phyloP scores from a whole-genome alignment of 2,888 invertebrate species.

The Sphaeridia pumilis region DNA sequence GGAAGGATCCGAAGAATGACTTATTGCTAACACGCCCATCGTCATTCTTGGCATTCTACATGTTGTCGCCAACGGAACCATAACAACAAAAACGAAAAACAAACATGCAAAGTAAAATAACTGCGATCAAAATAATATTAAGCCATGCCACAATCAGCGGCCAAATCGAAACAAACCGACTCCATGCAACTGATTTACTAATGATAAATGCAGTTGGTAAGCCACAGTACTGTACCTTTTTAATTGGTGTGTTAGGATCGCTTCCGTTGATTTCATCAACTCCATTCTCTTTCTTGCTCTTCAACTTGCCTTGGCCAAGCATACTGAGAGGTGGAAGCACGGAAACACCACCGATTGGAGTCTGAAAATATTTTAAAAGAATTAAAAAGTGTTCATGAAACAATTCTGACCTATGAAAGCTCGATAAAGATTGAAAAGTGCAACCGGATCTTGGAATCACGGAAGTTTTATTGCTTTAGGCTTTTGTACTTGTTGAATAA shows the following conservation, averaged over 20 bases:
- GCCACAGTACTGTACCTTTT: slow-evolving; percentile 23
- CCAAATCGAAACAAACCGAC: not conserved
- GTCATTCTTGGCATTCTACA: not conserved
- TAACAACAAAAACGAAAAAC: slow-evolving; percentile 15
- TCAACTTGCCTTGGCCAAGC: slow-evolving; percentile 45
- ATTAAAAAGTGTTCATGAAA: too few relatives aligned
- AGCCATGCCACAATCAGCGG: not conserved
- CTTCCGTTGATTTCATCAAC: slow-evolving; percentile 27
- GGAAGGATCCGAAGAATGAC: not conserved
- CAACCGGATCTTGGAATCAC: too few relatives aligned
- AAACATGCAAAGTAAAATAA: slow-evolving; percentile 11
- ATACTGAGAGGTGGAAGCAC: slow-evolving; percentile 55
- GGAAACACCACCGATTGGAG: slow-evolving; percentile 70
- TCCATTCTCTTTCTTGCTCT: slow-evolving; percentile 35
- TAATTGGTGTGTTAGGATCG: slow-evolving; percentile 24
- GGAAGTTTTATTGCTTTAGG: too few relatives aligned
- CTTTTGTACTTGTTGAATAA: too few relatives aligned
- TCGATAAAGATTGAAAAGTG: too few relatives aligned
- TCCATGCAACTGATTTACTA: too few relatives aligned
- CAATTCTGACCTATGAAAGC: too few relatives aligned
- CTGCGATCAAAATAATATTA: slow-evolving; percentile 1
- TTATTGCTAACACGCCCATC: not conserved
- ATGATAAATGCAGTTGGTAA: too few relatives aligned
- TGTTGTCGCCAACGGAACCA: slow-evolving; percentile 17
- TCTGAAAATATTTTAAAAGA: slow-evolving; percentile 47